Evolutionary conservation across 2,113 vertebrate species (phyloP), one percentile per base, ranked within the genome.

Genomic region (Dipodomys spectabilis): DNA sequence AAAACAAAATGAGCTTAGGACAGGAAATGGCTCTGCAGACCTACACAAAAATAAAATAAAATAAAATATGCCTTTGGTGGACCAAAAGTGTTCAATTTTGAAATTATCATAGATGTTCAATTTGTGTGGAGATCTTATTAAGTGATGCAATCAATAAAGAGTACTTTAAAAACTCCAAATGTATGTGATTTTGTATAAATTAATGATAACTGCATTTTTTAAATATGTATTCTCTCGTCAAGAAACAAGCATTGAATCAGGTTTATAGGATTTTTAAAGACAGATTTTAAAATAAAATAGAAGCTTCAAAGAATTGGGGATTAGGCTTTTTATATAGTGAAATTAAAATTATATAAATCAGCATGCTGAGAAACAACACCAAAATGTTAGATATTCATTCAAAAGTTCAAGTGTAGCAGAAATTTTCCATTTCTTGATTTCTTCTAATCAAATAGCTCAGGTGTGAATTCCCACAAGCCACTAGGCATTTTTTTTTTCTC

Each of bases 321-420:
- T 71, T 86, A 45, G 9, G 10, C 5, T 88, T 19, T 71, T n/a
- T 2, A 39, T 60, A 71, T 32, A 94, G 23, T 71, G 23, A 88
- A 74, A 81, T 94, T 84, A 91, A 95, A 91, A 85, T 1, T 60
- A 44, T 39, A 39, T 62, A 79, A 83, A 60, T 53, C 7, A 87
- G 30, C 22, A 15, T 65, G 82, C n/a, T 88, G 16, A 32, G 78
- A 84, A 84, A 30, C 0, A 79, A 8, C 18, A 25, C 25, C n/a
- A 49, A 86, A 75, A 57, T 45, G 19, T 78, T 82, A 78, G 10
- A 72, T 72, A 73, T 71, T 94, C 5, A 72, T 35, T 87, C 7
- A 69, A 1, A 39, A 93, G 86, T 84, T 89, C 18, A 68, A 79
- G 15, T 27, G 5, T 15, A 64, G 25, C 3, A 45, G 23, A 79